Conservation (phyloP, 2,797 vertebrate species). For the Steatocranus sp. region DNA sequence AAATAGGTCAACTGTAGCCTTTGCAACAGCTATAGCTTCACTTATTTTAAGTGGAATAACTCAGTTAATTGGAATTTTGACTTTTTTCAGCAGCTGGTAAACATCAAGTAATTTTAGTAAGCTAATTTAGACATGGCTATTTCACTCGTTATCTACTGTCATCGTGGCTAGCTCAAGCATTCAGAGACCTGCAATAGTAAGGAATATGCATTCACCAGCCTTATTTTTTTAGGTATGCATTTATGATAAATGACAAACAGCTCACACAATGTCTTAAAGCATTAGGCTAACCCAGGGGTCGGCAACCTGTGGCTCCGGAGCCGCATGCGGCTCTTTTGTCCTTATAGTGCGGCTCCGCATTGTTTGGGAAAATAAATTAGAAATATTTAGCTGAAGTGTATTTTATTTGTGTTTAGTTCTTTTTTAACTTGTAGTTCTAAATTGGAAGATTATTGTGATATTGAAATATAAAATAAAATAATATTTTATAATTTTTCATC, state of each 20-base stretch:
- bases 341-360: too few species aligned
- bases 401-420: too few species aligned
- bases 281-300: background rate
- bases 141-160: background rate
- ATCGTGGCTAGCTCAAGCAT: background rate
- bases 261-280: background rate
- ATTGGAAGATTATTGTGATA: too few species aligned
- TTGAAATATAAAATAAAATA: too few species aligned
- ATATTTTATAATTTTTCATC: too few species aligned
- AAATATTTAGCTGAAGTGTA: too few species aligned
- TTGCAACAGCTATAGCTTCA: background rate
- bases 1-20: background rate
- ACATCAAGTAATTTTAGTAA: background rate
- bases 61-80: background rate
- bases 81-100: background rate
- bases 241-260: background rate
- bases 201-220: accelerated
- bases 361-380: too few species aligned
- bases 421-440: too few species aligned
- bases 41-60: background rate
- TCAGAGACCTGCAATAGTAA: background rate
- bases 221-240: accelerated
- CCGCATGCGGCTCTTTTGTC: too few species aligned
- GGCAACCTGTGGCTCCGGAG: too few species aligned
- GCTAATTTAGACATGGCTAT: background rate